Conservation (phyloP, 1,140 invertebrate genomes). For the Acyrthosiphon pisum region DNA sequence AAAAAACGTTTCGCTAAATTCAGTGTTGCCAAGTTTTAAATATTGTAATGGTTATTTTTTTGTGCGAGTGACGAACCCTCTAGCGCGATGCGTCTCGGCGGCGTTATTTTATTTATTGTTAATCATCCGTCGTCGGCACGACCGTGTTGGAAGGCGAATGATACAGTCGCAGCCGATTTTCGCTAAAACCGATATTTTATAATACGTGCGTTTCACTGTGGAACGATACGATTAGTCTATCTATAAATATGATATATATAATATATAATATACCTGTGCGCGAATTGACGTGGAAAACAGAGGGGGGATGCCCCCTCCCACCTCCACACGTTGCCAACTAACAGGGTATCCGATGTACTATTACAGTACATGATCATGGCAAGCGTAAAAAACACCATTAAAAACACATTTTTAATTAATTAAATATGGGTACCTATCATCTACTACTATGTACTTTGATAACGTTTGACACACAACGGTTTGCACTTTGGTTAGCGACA, state of each 20-base stretch:
- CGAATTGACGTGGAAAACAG: not conserved
- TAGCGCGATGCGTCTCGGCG: not conserved
- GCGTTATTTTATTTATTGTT: constrained; percentile 12
- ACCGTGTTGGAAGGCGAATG: not conserved
- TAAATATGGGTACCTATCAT: not conserved
- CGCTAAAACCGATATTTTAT: not conserved
- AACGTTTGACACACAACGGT: not conserved
- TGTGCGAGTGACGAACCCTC: not conserved
- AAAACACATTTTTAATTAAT: not conserved
- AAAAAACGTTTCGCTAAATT: constrained; percentile 42
- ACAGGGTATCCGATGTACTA: not conserved
- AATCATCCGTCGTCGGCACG: not conserved
- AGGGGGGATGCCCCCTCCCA: not conserved
- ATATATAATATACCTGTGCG: not conserved
- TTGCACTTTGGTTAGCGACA: not conserved
- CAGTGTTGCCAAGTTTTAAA: constrained; percentile 53
- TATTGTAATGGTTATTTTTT: constrained; percentile 26
- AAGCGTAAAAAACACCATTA: not conserved
- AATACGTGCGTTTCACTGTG: not conserved
- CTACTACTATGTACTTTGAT: not conserved
- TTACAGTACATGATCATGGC: not conserved
- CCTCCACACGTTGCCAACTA: not conserved
- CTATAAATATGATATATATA: too few relatives aligned
- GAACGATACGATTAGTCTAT: not conserved
- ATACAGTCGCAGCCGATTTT: not conserved